Evolutionary conservation across 1,140 invertebrate species (phyloP), one percentile per base, ranked within the genome.

Genomic region (Littorina saxatilis): DNA sequence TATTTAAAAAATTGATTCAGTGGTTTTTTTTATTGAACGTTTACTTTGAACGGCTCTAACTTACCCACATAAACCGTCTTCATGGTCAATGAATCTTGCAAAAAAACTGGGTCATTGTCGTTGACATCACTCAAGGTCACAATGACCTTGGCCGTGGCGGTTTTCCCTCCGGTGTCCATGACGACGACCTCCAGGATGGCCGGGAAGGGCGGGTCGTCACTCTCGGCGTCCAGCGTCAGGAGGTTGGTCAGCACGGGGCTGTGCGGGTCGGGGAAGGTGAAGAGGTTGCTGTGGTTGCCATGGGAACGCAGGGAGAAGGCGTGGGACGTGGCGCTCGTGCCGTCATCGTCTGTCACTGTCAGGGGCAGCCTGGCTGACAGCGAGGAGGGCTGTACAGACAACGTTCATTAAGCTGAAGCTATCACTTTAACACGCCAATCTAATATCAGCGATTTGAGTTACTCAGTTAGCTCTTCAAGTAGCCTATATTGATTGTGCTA

Each of bases 91-190:
- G 37, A 72, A 3, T 39, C 35, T 39, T 17, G 15, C 68, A 72
- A 37, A 39, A 77, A 77, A 17, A 7, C 11, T 15, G 75, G 75
- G 50, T 39, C 29, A 35, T 77, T 77, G 52, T 77, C 75, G 35
- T 77, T 77, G 50, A 61, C 55, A 35, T 77, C 75, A 2, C 29
- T 61, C 75, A 77, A n/a, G 75, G 50, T 37, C 29, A 77, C 35
- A 9, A 13, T 23, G 27, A 77, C 75, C 50, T 35, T 29, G 13
- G 52, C n/a, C 3, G 75, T 77, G 11, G 75, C 75, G n/a, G 15
- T 77, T 17, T 58, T 35, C 35, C 52, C 52, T 2, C 75, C 75
- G 37, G 9, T 20, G 50, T 77, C 75, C 50, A 1, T 55, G 52
- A 77, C 75, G 2, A 32, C 55, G 35, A 77, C 27, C 52, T 37